Evolutionary conservation across 2,888 invertebrate genomes (phyloP).

Genomic region (Cancer borealis): DNA sequence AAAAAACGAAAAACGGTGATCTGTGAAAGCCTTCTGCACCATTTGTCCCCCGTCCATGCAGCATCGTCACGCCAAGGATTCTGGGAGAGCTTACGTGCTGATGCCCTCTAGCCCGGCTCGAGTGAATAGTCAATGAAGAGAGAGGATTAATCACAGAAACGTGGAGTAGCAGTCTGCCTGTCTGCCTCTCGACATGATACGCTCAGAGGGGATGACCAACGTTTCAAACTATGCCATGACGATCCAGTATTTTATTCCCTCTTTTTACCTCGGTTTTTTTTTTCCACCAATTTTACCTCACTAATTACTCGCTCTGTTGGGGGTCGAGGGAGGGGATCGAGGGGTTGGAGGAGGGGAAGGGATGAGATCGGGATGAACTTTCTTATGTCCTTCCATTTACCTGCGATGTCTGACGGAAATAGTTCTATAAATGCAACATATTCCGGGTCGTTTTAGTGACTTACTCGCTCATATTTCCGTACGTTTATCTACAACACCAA

Average conservation of each 20-base stretch:
- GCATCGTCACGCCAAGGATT: neutral
- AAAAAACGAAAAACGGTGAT: neutral
- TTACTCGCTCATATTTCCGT: neutral
- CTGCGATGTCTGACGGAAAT: neutral
- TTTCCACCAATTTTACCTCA: neutral
- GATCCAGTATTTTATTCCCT: neutral
- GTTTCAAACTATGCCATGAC: slow-evolving; percentile 1
- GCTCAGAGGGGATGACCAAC: neutral
- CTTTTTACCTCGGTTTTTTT: neutral
- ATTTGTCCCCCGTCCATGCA: neutral
- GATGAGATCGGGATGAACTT: neutral
- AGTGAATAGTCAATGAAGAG: slow-evolving; percentile 6
- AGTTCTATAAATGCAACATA: neutral
- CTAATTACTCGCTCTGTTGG: neutral
- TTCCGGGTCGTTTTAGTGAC: neutral
- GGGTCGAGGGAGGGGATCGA: neutral
- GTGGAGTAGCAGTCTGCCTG: neutral
- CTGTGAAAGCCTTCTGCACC: neutral
- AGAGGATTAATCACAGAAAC: neutral
- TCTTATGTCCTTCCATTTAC: neutral
- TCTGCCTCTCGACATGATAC: neutral
- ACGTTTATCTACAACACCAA: neutral
- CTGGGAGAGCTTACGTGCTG: neutral
- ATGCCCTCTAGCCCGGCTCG: neutral
- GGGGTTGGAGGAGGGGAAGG: neutral